A percentile compares a stretch with the other conserved stretches of the same genome.
phyloP scores from a whole-genome alignment of 2,113 vertebrate genomes.

The Chlamydotis undulata region DNA sequence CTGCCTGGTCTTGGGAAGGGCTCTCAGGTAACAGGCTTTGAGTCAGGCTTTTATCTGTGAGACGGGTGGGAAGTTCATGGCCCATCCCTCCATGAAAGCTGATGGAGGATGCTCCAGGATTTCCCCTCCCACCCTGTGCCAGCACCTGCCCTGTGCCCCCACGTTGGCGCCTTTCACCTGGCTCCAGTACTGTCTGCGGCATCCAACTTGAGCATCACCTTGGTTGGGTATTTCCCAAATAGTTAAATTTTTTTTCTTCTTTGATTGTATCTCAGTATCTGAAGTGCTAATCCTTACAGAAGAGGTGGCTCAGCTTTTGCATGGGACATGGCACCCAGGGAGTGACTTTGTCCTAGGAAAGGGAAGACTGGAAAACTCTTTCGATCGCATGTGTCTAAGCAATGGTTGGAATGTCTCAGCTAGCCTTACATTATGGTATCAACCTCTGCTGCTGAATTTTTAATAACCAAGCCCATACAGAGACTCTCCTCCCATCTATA shows the following conservation, averaged over 20 bases:
- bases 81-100: rapidly evolving
- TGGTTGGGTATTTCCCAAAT: neutral
- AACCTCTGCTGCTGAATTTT: neutral
- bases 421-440: neutral
- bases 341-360: neutral
- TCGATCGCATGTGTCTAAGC: neutral
- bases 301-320: neutral
- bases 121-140: neutral
- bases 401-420: neutral
- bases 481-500: neutral
- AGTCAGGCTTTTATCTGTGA: neutral
- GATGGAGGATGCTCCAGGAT: neutral
- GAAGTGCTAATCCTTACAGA: neutral
- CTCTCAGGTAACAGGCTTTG: rapidly evolving
- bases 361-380: neutral
- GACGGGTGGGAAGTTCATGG: neutral
- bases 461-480: neutral
- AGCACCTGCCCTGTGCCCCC: no score
- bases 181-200: rapidly evolving
- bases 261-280: neutral
- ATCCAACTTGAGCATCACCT: neutral
- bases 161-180: neutral
- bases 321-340: neutral
- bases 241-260: neutral
- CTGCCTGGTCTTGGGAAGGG: neutral